Evolutionary conservation across 2,113 vertebrate species (phyloP), one percentile per base, ranked within the genome.

Genomic region (Hyperopisus bebe): DNA sequence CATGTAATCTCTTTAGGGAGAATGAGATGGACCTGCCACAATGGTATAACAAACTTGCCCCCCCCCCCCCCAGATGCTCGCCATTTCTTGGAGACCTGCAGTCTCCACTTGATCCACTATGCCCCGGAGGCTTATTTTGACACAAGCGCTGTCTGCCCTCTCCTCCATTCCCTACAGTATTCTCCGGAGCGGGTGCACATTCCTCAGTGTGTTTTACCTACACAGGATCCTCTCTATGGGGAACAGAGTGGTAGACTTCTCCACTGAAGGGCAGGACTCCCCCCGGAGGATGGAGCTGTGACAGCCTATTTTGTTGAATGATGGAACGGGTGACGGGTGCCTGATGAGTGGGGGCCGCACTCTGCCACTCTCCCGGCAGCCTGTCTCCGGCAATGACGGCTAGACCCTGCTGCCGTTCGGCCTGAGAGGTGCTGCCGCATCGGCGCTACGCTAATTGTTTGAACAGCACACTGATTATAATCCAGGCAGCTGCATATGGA

Each of bases 211-310:
- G 48, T n/a, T 90, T 27, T n/a, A 70, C 39, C 44, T 21, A 11
- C 55, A 70, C 62, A 51, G 15, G 42, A 8, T 90, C 47, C 13
- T 88, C 35, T 51, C 70, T 55, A 47, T 62, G 48, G 85, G 74
- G 90, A 84, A 31, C 51, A 62, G 27, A 9, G 13, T 35, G 88
- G 51, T 35, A 77, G 82, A 42, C 39, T 55, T 27, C 21, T 31
- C 62, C 42, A 48, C 48, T 88, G 31, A 74, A 90, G 89, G 86
- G 85, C n/a, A 55, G 48, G 50, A 13, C 31, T 53, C 70, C 80
- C 92, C 91, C 91, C 92, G 93, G 93, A 92, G 93, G 93, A 91
- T 90, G 94, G 92, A 92, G 91, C 91, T 91, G 91, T 93, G 94
- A 94, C 94, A 95, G 92, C 93, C 90, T 42, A 0, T 93, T 94